Base-by-base conservation (phyloP, 2,797 vertebrate genomes). In the Smutsia temminckii region DNA sequence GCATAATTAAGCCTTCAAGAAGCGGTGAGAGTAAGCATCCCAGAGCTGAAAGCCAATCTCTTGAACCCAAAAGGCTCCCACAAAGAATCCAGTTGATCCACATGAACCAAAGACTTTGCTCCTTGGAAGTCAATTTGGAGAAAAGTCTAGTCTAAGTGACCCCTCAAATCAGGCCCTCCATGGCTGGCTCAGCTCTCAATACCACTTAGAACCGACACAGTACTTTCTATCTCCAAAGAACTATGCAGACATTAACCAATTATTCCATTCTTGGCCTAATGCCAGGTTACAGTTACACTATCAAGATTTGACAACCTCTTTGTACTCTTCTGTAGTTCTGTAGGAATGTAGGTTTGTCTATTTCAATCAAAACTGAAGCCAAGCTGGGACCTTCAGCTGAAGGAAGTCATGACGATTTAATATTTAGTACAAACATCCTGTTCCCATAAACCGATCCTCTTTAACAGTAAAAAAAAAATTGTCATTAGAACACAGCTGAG, bases 401-500 rank as follows among this genome's bases (percentile, higher is more conserved):
- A 97, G 95, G 96, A 97, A 97, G 96, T 37, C 89, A 40, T 74
- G 29, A 91, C 17, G 64, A 97, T 96, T 98, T 98, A 98, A 96
- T 98, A 97, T 98, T 98, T 98, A 98, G 98, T 98, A 96, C 96
- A 98, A 98, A 94, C 66, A 96, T 90, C 66, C 95, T 96, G 90
- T 97, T 96, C 97, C 96, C 97, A 93, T 80, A 80, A 97, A 97
- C 55, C 5, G 16, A 88, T 97, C 97, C 97, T 94, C 89, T 96
- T 97, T 97, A 97, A 77, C 49, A 95, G 94, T 68, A 86, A 95
- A 97, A 96, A 40, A 96, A 97, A 95, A 4, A 90, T 96, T 96
- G 95, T 96, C 86, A 97, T 96, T 89, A 72, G 97, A 96, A 85
- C 85, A 91, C 94, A 97, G 95, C 97, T 92, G 85, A 94, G 96